Evolutionary conservation across 2,113 vertebrate genomes (phyloP).

Genomic region (Anhinga anhinga): DNA sequence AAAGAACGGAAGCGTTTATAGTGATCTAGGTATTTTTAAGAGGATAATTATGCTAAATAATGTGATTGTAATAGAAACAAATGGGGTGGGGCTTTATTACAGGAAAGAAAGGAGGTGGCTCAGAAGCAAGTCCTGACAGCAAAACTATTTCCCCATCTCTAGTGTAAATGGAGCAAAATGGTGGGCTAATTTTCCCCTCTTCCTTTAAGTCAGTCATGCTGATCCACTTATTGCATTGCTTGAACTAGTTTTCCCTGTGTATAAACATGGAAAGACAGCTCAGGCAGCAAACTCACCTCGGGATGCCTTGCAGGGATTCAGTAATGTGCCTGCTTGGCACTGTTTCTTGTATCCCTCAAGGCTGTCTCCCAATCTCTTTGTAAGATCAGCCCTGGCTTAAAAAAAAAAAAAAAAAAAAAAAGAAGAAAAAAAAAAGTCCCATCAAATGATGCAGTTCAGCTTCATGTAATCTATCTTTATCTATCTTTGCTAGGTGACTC

Average conservation of each 20-base stretch:
- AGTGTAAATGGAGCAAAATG: constrained; percentile 42
- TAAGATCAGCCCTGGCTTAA: constrained; percentile 56
- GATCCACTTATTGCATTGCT: constrained; percentile 52
- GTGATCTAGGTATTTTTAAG: constrained; percentile 42
- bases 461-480: constrained; percentile 3
- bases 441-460: constrained; percentile 52
- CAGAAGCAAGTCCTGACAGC: constrained; percentile 46
- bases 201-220: constrained; percentile 50
- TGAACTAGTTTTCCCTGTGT: constrained; percentile 62
- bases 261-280: constrained; percentile 58
- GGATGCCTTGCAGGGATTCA: constrained; percentile 70
- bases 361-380: constrained; percentile 74
- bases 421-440: not conserved
- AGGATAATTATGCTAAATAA: constrained; percentile 51
- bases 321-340: constrained; percentile 67
- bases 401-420: not conserved
- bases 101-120: constrained; percentile 45
- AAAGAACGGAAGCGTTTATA: constrained; percentile 19
- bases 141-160: constrained; percentile 60
- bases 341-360: constrained; percentile 74
- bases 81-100: constrained; percentile 49
- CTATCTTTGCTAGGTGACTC: constrained; percentile 25
- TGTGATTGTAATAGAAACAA: constrained; percentile 44
- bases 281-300: constrained; percentile 60
- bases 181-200: constrained; percentile 39